phyloP scores from a whole-genome alignment of 2,113 vertebrate genomes.

The Callipepla californica region DNA sequence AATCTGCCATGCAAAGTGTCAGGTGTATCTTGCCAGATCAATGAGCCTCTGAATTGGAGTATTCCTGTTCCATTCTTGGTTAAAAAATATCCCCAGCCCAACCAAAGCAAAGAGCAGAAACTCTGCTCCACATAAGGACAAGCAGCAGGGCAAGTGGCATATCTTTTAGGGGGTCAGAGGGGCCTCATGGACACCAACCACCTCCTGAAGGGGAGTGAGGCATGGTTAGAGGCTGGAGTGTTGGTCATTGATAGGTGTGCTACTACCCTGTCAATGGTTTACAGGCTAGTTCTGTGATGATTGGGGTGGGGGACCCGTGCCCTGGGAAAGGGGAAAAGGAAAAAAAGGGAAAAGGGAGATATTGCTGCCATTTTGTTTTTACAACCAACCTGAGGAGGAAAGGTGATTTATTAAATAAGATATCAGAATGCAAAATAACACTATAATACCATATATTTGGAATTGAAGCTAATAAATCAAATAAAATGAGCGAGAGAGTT shows the following conservation, averaged over 20 bases:
- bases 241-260: neutral
- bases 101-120: neutral
- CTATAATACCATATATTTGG: too few species aligned
- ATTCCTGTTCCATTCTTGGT: neutral
- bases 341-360: too few species aligned
- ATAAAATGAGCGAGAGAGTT: too few species aligned
- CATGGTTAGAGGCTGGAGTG: neutral
- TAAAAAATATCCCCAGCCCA: neutral
- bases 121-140: neutral
- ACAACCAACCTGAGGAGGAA: too few species aligned
- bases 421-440: too few species aligned
- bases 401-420: too few species aligned
- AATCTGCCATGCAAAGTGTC: neutral
- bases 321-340: too few species aligned
- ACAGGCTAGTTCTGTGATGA: too few species aligned
- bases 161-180: neutral
- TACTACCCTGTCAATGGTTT: too few species aligned
- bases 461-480: too few species aligned
- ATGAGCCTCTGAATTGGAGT: neutral
- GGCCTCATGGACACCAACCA: neutral
- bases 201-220: neutral
- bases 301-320: too few species aligned
- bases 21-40: neutral
- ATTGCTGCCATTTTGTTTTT: too few species aligned
- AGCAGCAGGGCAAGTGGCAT: neutral